phyloP scores from a whole-genome alignment of 2,888 invertebrate species.

The Lasioglossum leucozonium region DNA sequence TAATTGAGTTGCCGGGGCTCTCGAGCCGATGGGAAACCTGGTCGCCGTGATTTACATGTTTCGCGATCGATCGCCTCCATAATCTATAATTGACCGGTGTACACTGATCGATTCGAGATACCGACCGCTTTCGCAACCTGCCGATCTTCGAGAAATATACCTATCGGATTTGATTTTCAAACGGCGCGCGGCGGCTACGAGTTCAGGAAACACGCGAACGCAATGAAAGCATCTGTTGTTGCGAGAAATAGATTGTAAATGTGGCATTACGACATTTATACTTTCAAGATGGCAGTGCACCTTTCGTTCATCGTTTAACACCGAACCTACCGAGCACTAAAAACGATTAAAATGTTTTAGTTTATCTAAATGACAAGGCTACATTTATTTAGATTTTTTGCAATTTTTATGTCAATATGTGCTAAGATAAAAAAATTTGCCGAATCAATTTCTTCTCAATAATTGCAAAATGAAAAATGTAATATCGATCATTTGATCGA shows the following conservation, averaged over 20 bases:
- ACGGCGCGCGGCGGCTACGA: background rate
- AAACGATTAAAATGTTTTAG: too few species aligned
- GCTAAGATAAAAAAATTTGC: too few species aligned
- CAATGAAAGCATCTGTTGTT: background rate
- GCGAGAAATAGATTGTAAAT: background rate
- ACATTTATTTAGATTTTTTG: too few species aligned
- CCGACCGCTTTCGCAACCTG: slow-evolving; percentile 31
- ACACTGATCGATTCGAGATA: slow-evolving; percentile 61
- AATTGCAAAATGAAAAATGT: too few species aligned
- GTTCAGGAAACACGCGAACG: background rate
- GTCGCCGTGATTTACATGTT: slow-evolving; percentile 67
- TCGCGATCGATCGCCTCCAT: slow-evolving; percentile 66
- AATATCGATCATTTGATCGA: too few species aligned
- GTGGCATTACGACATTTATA: background rate
- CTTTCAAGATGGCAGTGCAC: background rate
- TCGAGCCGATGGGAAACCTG: slow-evolving; percentile 36
- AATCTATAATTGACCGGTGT: slow-evolving; percentile 69
- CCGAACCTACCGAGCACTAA: too few species aligned
- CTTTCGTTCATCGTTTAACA: background rate
- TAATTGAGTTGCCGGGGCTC: slow-evolving; percentile 66
- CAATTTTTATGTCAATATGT: too few species aligned
- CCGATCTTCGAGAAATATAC: slow-evolving; percentile 25
- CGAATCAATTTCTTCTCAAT: too few species aligned
- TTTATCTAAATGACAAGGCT: too few species aligned
- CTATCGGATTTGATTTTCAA: background rate